A percentile compares a stretch with the other conserved stretches of the same genome.
Conservation (phyloP, 1,140 invertebrate genomes). For the Pogonomyrmex barbatus region DNA sequence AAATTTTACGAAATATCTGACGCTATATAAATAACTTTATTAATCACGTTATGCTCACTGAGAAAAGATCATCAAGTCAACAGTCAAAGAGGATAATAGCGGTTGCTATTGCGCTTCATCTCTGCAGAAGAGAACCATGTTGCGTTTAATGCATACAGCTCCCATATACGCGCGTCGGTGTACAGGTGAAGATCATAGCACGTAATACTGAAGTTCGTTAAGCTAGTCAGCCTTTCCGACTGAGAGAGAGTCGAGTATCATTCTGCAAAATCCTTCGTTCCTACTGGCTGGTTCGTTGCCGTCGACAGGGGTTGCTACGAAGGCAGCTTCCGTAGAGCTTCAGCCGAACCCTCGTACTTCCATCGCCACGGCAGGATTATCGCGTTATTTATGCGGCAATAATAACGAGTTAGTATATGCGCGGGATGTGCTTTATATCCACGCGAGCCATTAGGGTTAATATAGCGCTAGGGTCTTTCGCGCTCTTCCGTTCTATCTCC, state of each 20-base stretch:
- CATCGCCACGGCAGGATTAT: constrained; percentile 84
- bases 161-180: neutral
- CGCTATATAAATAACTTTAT: neutral
- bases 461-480: constrained; percentile 79
- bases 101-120: neutral
- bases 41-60: neutral
- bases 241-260: constrained; percentile 53
- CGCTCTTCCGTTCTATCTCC: constrained; percentile 37
- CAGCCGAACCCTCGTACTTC: constrained; percentile 73
- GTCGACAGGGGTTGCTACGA: constrained; percentile 57
- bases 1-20: constrained; percentile 1
- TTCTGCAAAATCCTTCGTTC: constrained; percentile 55
- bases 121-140: neutral
- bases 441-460: constrained; percentile 85
- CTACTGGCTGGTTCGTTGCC: constrained; percentile 46
- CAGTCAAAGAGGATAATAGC: neutral
- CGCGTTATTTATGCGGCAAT: constrained; percentile 86
- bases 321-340: constrained; percentile 49
- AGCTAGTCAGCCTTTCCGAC: constrained; percentile 47
- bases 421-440: constrained; percentile 86
- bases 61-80: neutral
- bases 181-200: constrained; percentile 32
- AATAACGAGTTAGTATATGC: constrained; percentile 86
- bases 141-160: constrained; percentile 24
- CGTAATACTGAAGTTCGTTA: constrained; percentile 56